Base-by-base conservation (phyloP, 2,888 invertebrate genomes). In the Nomada fucata region DNA sequence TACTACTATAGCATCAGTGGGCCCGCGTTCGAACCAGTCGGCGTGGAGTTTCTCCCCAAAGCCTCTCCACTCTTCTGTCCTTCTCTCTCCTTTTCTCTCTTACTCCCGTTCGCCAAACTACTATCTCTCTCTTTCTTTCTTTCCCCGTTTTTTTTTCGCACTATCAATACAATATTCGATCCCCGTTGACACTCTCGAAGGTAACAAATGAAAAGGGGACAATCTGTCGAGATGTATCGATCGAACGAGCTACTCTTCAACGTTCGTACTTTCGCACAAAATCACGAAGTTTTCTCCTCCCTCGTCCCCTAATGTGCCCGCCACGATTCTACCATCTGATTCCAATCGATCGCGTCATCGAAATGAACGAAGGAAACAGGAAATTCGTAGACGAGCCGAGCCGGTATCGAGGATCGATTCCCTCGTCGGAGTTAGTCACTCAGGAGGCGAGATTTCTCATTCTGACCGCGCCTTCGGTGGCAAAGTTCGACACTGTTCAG, bases 1-100 rank as follows among this genome's bases (percentile, higher is more conserved):
- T 71, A 82, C 85, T 86, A 85, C 87, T 65, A 71, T 74, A 79
- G 68, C 65, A 80, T 73, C 83, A 78, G 83, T 79, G 82, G 64
- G 76, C 69, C 68, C 71, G 70, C 64, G 77, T 81, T 75, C 65
- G 67, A 84, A 77, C 50, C 42, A 67, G 80, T 86, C 73, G 11
- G 23, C 68, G 75, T 68, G 63, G 61, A 74, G 73, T 71, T 69
- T 83, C 83, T 69, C 55, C 55, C 70, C 74, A 53, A 76, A 72
- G 65, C 67, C 61, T 85, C 72, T 77, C 76, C 68, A 50, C 69
- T 65, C 68, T 52, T 20, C 68, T 18, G 11, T 26, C 57, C 63
- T 26, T 44, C 65, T 65, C 52, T 60, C 36, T 60, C 7, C 15
- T 18, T 29, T 57, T 57, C 59, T 36, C 13, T 36, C 53, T 73